Percentiles rank a stretch among this genome's conserved stretches.
Conservation (phyloP, 37 sponge, comb jelly and placozoan genomes). For the Chondrilla cf. caribensis region DNA sequence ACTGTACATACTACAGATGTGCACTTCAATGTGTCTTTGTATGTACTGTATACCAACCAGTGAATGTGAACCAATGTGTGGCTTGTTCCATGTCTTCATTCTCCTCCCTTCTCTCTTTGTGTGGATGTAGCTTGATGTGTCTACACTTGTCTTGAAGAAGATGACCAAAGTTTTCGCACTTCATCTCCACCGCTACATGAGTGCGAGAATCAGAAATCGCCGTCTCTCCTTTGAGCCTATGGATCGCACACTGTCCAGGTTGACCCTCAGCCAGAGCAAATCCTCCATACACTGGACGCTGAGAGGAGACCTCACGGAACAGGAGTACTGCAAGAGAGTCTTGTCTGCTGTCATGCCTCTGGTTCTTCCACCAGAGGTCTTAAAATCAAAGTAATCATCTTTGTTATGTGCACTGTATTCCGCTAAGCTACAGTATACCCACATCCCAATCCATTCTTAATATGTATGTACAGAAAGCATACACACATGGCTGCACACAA, state of each 20-base stretch:
- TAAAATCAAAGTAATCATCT: conserved; percentile 12
- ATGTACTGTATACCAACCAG: too few species aligned
- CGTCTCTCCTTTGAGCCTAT: conserved; percentile 17
- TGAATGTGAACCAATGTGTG: too few species aligned
- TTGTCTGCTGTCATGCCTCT: conserved; percentile 29
- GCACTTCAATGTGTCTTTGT: too few species aligned
- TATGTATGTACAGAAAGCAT: not conserved
- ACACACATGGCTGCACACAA: not conserved
- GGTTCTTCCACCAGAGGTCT: conserved; percentile 36
- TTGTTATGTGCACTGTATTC: too few species aligned
- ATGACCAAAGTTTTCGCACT: conserved; percentile 22
- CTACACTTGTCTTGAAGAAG: conserved; percentile 37
- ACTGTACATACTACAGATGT: too few species aligned
- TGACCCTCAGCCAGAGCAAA: conserved; percentile 30
- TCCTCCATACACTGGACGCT: conserved; percentile 41
- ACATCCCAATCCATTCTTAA: not conserved
- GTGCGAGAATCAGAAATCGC: conserved; percentile 15
- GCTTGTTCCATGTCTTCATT: too few species aligned
- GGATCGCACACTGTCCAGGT: conserved; percentile 10
- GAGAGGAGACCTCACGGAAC: conserved; percentile 35
- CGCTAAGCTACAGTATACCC: too few species aligned
- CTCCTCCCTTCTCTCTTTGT: not conserved
- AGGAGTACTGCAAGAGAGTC: conserved; percentile 49
- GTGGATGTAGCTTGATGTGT: conserved; percentile 38
- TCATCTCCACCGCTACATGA: conserved; percentile 57